Percentiles rank a stretch among this genome's conserved stretches.
Evolutionary conservation across 2,888 invertebrate species (phyloP).

Genomic region (Pseudococcus longispinus): DNA sequence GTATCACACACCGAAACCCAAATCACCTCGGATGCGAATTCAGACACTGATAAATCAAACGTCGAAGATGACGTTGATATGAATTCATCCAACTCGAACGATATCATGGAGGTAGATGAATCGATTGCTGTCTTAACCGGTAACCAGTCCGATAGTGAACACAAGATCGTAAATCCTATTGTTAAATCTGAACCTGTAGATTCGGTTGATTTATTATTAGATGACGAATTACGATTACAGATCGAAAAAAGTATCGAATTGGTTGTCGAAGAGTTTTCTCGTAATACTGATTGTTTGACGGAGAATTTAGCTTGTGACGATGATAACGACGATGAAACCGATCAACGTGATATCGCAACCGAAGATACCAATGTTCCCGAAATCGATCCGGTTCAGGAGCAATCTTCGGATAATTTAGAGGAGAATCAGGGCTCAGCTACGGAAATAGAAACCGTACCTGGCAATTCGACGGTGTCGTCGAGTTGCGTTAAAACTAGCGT

Average conservation of each 20-base stretch:
- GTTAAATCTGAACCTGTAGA: constrained; percentile 46
- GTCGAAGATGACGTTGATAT: background rate
- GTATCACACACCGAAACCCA: background rate
- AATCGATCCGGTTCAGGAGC: background rate
- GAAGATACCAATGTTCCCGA: background rate
- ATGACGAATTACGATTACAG: constrained; percentile 43
- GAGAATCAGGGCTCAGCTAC: background rate
- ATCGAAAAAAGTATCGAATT: constrained; percentile 51
- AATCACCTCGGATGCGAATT: background rate
- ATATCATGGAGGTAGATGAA: background rate
- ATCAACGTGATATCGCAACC: too few species aligned
- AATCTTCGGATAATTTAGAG: background rate
- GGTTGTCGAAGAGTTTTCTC: constrained; percentile 47
- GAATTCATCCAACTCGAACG: background rate
- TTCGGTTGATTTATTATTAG: constrained; percentile 15
- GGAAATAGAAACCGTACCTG: background rate
- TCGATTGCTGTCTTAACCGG: background rate
- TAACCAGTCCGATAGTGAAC: background rate
- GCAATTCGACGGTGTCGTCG: background rate
- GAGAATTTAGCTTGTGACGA: background rate
- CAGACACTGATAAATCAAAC: background rate
- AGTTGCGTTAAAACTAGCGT: background rate
- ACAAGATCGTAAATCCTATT: background rate
- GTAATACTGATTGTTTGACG: background rate
- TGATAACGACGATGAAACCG: background rate